Evolutionary conservation across 2,888 invertebrate genomes (phyloP).

Genomic region (Halocaridina rubra): DNA sequence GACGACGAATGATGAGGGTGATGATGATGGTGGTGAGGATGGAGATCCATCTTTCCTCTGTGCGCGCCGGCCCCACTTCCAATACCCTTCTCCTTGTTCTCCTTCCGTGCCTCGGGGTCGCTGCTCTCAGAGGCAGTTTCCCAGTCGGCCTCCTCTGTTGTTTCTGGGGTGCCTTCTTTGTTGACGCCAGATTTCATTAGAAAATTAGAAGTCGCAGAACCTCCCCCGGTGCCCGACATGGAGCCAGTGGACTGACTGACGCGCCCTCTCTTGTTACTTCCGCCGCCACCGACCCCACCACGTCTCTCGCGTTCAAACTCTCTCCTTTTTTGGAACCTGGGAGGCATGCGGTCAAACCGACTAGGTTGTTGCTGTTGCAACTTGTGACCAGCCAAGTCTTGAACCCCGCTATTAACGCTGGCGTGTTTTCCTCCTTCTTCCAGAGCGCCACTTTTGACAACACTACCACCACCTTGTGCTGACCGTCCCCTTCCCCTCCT

Average conservation of each 20-base stretch:
- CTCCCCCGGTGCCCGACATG: conserved; percentile 18
- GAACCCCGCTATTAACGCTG: conserved; percentile 1
- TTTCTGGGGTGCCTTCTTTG: conserved; percentile 59
- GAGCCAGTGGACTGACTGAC: conserved; percentile 6
- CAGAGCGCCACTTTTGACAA: neutral
- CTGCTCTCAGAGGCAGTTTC: conserved; percentile 86
- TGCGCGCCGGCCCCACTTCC: no score
- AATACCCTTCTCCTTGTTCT: conserved; percentile 44
- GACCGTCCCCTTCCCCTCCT: conserved; percentile 31
- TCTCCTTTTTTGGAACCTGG: conserved; percentile 63
- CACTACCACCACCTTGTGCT: conserved; percentile 17
- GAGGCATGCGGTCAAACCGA: conserved; percentile 64
- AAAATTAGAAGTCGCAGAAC: neutral
- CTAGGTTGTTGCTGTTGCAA: conserved; percentile 24
- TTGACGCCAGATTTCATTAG: neutral
- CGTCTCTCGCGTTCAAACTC: conserved; percentile 67
- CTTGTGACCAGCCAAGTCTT: conserved; percentile 34
- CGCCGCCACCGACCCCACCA: conserved; percentile 63
- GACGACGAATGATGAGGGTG: no score
- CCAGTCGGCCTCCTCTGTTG: conserved; percentile 72
- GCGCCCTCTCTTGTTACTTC: conserved; percentile 44
- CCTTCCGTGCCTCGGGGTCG: conserved; percentile 69
- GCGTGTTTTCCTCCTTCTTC: conserved; percentile 33
- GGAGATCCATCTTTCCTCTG: conserved; percentile 42
- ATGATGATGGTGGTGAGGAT: no score